Conservation (phyloP, 2,113 vertebrate species). For the Saiga tatarica region DNA sequence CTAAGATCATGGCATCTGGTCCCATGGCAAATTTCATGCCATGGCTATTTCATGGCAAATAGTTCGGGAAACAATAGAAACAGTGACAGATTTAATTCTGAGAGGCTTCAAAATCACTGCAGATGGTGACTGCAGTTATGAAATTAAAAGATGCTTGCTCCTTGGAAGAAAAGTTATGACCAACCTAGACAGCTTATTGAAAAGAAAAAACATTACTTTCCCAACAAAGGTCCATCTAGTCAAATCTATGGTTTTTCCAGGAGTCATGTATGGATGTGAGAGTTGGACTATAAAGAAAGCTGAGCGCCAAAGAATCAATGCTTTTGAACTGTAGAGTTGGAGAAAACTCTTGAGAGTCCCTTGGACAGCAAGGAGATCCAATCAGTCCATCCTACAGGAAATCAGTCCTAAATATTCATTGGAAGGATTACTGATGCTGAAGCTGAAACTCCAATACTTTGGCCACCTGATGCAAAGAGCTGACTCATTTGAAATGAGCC, state of each 20-base stretch:
- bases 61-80: background rate
- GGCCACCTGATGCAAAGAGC: background rate
- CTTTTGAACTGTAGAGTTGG: background rate
- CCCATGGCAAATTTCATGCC: no score
- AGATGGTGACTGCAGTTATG: background rate
- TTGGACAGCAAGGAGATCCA: background rate
- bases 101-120: background rate
- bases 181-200: background rate
- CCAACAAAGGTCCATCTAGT: background rate
- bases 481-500: background rate
- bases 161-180: background rate
- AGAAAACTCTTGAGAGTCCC: background rate
- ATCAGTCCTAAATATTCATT: background rate
- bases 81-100: background rate
- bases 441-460: background rate
- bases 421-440: background rate
- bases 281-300: background rate
- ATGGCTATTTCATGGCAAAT: background rate
- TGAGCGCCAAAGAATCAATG: fast-evolving
- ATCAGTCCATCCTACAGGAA: background rate
- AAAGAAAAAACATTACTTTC: background rate
- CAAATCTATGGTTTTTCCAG: background rate
- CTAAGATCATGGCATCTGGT: background rate
- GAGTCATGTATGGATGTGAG: background rate
- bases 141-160: background rate